These are phyloP conservation scores for Hippocampus comes DNA, from an alignment of 2,113 vertebrate genomes.

Conservation along the genomic window DNA sequence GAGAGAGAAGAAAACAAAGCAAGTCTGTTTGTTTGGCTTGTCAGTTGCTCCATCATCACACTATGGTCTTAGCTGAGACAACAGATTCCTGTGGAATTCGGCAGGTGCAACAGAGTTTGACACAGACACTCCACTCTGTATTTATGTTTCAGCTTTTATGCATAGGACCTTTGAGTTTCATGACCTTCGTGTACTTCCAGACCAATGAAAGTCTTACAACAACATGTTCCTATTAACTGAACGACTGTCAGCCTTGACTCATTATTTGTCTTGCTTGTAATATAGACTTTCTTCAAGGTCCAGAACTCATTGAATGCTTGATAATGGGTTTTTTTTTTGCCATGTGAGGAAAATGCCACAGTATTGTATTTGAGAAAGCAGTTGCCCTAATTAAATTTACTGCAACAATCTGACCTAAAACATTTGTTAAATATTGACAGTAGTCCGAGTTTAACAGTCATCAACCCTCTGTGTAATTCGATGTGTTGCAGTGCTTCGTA, in stretches of 20 bases:
- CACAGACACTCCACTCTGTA: not conserved
- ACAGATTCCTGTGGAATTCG: too few relatives aligned
- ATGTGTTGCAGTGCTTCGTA: slow-evolving; percentile 42
- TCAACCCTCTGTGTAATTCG: not conserved
- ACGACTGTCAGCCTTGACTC: not conserved
- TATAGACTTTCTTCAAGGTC: not conserved
- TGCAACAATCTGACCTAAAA: not conserved
- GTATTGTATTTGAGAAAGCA: not conserved
- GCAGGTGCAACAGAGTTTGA: not conserved
- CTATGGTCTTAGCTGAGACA: slow-evolving; percentile 47
- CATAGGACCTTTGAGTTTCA: not conserved
- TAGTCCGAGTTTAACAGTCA: not conserved
- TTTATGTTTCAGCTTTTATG: not conserved
- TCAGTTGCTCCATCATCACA: slow-evolving; percentile 30
- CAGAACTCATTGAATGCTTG: not conserved
- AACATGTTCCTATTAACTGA: not conserved
- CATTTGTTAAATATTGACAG: not conserved
- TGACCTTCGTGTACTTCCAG: not conserved
- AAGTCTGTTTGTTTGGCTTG: slow-evolving; percentile 61
- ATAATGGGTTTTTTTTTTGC: not conserved
- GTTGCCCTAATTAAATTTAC: not conserved
- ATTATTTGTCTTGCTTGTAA: not conserved
- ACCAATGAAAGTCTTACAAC: not conserved
- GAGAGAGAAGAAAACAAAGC: slow-evolving; percentile 70
- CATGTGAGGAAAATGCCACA: not conserved